Evolutionary conservation across 2,113 vertebrate genomes (phyloP), one percentile per base, ranked within the genome.

Genomic region (Lota lota): DNA sequence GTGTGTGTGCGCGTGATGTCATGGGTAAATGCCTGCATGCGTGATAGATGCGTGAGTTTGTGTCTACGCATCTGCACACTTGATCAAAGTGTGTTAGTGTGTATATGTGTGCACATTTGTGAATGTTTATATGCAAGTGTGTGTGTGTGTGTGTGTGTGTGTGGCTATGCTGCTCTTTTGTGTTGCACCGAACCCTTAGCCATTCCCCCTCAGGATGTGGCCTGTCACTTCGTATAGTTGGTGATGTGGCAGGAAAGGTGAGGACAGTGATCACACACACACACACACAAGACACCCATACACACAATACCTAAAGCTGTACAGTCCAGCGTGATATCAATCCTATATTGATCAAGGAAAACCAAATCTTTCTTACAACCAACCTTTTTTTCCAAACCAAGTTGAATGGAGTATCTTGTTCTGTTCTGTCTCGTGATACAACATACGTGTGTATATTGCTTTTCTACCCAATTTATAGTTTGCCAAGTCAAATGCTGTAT

Each of bases 171-270:
- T 96, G 95, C 94, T 96, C 94, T 94, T 96, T 92, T 95, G 94
- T 93, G 92, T 93, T 85, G 91, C 89, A 93, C 93, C 93, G 93
- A 91, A 87, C 90, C 91, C 92, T 81, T 7, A 17, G 87, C 15
- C 93, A 78, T 89, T 93, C 93, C 92, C 94, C 96, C 94, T 89
- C 94, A 94, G 95, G 96, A 95, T 95, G 94, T 95, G 93, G 94
- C 92, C 95, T 99, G 97, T 99, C 97, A 96, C 91, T 93, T 99
- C 89, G 90, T 92, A 97, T 98, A 94, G 95, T 88, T 90, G 87
- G 92, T 98, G 97, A 98, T 90, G 95, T 93, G 92, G 95, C 94
- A 93, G 90, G 66, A 94, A 95, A 97, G 95, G 95, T 97, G 95
- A 98, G 95, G 94, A 95, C 86, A 90, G 93, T 73, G 77, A 79